Conservation (phyloP, 2,797 vertebrate species). For the Botia kubotai region DNA sequence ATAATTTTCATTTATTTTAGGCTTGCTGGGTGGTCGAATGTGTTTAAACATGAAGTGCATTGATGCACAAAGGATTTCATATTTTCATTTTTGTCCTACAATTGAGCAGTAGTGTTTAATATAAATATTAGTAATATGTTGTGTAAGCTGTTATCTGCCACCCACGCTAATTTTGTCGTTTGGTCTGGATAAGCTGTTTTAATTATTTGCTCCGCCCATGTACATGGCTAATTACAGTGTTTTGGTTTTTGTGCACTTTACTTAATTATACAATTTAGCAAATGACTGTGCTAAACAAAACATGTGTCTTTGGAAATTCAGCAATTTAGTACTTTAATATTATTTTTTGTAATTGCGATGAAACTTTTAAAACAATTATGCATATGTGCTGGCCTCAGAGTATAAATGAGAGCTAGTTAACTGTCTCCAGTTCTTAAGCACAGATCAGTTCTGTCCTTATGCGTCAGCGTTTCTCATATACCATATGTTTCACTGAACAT, state of each 20-base stretch:
- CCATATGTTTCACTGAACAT: slow-evolving; percentile 1
- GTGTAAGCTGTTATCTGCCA: not conserved
- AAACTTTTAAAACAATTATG: slow-evolving; percentile 38
- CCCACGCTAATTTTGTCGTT: slow-evolving; percentile 22
- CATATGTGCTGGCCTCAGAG: slow-evolving; percentile 27
- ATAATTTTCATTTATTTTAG: not conserved
- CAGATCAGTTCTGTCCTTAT: slow-evolving; percentile 7
- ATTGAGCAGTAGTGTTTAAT: not conserved
- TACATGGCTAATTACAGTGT: slow-evolving; percentile 22
- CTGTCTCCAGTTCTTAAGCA: slow-evolving; percentile 12
- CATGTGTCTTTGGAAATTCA: not conserved
- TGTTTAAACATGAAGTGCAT: not conserved
- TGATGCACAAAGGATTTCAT: not conserved
- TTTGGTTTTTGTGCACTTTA: slow-evolving; percentile 17
- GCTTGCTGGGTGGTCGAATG: not conserved
- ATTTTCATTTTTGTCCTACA: not conserved
- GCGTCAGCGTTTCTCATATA: not conserved
- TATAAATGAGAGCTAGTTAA: slow-evolving; percentile 4
- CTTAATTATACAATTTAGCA: slow-evolving; percentile 43
- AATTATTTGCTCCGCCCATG: not conserved
- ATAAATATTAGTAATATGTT: slow-evolving; percentile 11
- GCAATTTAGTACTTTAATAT: not conserved
- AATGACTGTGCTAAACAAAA: not conserved
- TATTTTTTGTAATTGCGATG: not conserved
- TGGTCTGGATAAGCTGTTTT: slow-evolving; percentile 1